A percentile compares a stretch with the other conserved stretches of the same genome.
Evolutionary conservation across 37 sponge, comb jelly and placozoan genomes (phyloP).

Genomic region (Bolinopsis microptera): DNA sequence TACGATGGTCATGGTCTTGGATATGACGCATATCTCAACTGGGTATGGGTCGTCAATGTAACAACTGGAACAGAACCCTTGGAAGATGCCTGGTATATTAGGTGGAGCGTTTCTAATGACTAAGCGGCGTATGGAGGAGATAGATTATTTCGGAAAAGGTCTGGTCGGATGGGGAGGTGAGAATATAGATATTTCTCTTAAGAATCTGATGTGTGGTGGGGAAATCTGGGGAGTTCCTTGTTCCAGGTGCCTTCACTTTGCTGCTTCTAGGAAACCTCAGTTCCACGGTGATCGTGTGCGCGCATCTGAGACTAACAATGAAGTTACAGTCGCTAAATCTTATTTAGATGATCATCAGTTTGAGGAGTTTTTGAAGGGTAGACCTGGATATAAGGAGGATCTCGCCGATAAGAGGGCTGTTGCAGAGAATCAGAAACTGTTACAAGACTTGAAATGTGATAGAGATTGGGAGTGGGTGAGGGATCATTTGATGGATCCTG

Average conservation of each 20-base stretch:
- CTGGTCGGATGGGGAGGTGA: slow-evolving; percentile 35
- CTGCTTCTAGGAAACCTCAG: neutral
- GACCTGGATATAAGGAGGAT: neutral
- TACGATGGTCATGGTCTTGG: neutral
- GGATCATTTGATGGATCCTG: neutral
- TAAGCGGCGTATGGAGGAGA: neutral
- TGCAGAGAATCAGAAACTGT: neutral
- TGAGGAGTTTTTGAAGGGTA: neutral
- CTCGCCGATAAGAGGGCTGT: neutral
- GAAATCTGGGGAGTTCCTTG: neutral
- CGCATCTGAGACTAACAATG: neutral
- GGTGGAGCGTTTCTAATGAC: slow-evolving; percentile 7
- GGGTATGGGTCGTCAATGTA: neutral
- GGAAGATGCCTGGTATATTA: neutral
- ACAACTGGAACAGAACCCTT: neutral
- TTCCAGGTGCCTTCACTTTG: slow-evolving; percentile 19
- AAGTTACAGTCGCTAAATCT: neutral
- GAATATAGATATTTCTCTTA: slow-evolving; percentile 4
- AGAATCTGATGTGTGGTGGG: slow-evolving; percentile 11
- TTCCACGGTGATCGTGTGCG: neutral
- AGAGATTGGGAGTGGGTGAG: slow-evolving; percentile 12
- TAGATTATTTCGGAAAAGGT: neutral
- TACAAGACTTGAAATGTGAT: neutral
- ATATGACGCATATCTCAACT: neutral
- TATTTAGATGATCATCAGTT: neutral